Base-by-base conservation (phyloP, 1,140 invertebrate species). In the Drosophila auraria region DNA sequence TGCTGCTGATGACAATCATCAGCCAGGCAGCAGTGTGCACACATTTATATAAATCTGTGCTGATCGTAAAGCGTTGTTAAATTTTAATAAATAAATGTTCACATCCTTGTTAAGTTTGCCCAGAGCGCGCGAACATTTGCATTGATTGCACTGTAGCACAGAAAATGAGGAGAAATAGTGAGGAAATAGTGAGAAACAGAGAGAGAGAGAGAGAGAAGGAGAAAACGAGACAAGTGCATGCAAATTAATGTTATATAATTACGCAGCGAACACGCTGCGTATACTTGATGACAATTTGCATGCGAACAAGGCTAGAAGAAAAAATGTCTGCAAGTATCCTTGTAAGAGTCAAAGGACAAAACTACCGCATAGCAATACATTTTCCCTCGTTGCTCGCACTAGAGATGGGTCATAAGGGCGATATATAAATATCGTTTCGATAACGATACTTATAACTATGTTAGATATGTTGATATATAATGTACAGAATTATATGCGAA, bases 51-150 rank as follows among this genome's bases (percentile, higher is more conserved):
- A 90, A 89, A 89, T 90, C 82, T 82, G 76, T 69, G 87, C 86
- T 90, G 86, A 90, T 90, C 89, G 84, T 86, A 82, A 90, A 90
- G 86, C 86, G 86, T 90, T 90, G 86, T 90, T 90, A 78, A 89
- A 90, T 90, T 89, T 89, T 89, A 89, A 89, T 90, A 90, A 90
- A 91, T 86, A 90, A 90, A 90, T 90, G 83, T 90, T 91, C 79
- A 90, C 86, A 90, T 90, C 86, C 86, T 90, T 90, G 82, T 90
- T 90, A 90, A 90, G 87, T 77, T 57, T 78, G 23, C 54, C 63
- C 63, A 62, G 27, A 53, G 44, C 45, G 36, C 49, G 63, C 45
- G 27, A 61, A 56, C 62, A 77, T 80, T 66, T 79, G 83, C 83
- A 87, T 87, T 87, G 83, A 87, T 87, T 87, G 72, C 71, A 74